Evolutionary conservation across 2,113 vertebrate species (phyloP).

Genomic region (Orientallactaga bullata): DNA sequence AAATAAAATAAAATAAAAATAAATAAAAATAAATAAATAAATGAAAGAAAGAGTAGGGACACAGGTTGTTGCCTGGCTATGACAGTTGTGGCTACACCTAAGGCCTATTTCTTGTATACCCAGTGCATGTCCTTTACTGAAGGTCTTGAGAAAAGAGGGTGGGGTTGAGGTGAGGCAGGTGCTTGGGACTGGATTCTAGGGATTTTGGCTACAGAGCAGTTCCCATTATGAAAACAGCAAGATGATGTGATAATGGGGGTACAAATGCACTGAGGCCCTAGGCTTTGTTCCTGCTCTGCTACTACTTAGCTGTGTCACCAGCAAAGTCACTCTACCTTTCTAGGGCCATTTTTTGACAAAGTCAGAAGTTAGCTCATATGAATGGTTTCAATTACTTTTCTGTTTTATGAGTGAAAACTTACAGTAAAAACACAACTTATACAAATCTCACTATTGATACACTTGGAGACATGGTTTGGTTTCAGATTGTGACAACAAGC

Average conservation of each 20-base stretch:
- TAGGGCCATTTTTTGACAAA: slow-evolving; percentile 19
- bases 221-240: background rate
- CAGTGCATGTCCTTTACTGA: background rate
- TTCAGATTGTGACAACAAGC: background rate
- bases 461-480: background rate
- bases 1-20: too few species aligned
- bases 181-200: background rate
- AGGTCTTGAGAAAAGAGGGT: background rate
- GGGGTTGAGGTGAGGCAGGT: too few species aligned
- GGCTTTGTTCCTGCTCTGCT: background rate
- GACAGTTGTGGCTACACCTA: background rate
- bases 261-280: background rate
- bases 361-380: background rate
- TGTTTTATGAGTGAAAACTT: background rate
- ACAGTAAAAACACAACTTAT: background rate
- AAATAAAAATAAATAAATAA: too few species aligned
- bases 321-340: slow-evolving; percentile 14
- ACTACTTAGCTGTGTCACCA: background rate
- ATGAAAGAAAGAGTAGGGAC: background rate
- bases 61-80: background rate
- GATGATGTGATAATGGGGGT: background rate
- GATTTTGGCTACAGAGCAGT: background rate
- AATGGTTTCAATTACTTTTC: background rate
- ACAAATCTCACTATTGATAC: background rate
- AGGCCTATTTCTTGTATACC: background rate